These are phyloP conservation scores for Drosophila fulvimacula DNA, from an alignment of 2,888 invertebrate genomes.

Conservation along the genomic window DNA sequence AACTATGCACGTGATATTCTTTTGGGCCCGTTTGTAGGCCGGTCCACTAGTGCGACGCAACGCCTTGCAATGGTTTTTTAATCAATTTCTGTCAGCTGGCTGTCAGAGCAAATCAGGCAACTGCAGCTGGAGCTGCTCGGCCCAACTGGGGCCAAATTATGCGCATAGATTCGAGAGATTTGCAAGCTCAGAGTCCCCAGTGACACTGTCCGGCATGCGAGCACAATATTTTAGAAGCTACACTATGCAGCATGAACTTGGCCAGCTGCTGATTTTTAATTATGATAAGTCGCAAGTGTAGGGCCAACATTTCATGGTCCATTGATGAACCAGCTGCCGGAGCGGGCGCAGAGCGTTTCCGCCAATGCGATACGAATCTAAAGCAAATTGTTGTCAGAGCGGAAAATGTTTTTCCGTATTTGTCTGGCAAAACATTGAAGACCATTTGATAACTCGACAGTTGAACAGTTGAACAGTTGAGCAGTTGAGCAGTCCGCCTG, in stretches of 20 bases:
- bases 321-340: conserved; percentile 37
- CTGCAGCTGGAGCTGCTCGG: conserved; percentile 42
- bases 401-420: conserved; percentile 70
- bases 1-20: conserved; percentile 39
- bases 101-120: conserved; percentile 68
- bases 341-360: conserved; percentile 51
- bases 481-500: background rate
- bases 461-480: background rate
- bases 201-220: conserved; percentile 49
- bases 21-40: conserved; percentile 41
- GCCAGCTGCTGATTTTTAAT: conserved; percentile 70
- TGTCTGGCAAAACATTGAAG: conserved; percentile 53
- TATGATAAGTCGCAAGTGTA: conserved; percentile 62
- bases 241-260: conserved; percentile 65
- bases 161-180: conserved; percentile 71
- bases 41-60: conserved; percentile 51
- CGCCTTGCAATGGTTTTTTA: conserved; percentile 66
- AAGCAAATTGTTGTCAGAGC: conserved; percentile 66
- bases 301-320: conserved; percentile 48
- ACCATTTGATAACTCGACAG: conserved; percentile 39
- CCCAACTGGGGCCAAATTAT: conserved; percentile 61
- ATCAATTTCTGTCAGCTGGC: conserved; percentile 78
- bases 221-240: conserved; percentile 17
- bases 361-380: conserved; percentile 66
- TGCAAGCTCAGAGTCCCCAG: conserved; percentile 9